phyloP scores from a whole-genome alignment of 2,888 invertebrate genomes.

The Acleris laterana region DNA sequence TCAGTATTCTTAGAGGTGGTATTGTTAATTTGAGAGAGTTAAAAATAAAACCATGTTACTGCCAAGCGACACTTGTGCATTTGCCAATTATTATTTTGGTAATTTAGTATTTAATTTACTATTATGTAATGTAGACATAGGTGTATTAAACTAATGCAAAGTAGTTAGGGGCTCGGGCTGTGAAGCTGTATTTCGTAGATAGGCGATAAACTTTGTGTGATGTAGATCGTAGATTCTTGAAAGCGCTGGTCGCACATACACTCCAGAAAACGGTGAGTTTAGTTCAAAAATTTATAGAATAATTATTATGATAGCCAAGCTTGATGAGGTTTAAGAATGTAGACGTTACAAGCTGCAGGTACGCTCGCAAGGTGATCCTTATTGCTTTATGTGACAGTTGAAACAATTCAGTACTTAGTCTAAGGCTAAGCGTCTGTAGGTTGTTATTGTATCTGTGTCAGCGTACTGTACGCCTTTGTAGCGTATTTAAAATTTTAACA shows the following conservation, averaged over 20 bases:
- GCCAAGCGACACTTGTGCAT: conserved; percentile 34
- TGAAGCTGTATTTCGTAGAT: conserved; percentile 55
- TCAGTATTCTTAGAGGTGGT: conserved; percentile 32
- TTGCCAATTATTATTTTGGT: conserved; percentile 35
- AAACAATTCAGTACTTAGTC: too few species aligned
- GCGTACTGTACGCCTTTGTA: conserved; percentile 4
- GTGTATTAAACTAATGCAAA: conserved; percentile 28
- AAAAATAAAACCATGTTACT: conserved; percentile 32
- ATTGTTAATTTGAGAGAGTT: conserved; percentile 10
- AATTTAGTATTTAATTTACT: conserved; percentile 19
- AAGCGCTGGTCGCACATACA: conserved; percentile 35
- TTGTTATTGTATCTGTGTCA: conserved; percentile 10
- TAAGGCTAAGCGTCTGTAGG: too few species aligned
- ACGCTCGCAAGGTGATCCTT: not conserved
- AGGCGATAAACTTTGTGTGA: conserved; percentile 24
- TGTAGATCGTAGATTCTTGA: conserved; percentile 13
- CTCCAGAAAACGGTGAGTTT: conserved; percentile 16
- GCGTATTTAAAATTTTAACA: not conserved
- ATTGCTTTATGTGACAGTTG: too few species aligned
- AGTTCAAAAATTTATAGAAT: conserved; percentile 16
- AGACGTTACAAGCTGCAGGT: not conserved
- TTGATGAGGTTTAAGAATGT: not conserved
- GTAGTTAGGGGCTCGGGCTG: conserved; percentile 51
- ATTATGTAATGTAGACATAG: conserved; percentile 23
- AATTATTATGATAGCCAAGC: not conserved